Base-by-base conservation (phyloP, 2,113 vertebrate genomes). In the Sinocyclocheilus rhinocerous region DNA sequence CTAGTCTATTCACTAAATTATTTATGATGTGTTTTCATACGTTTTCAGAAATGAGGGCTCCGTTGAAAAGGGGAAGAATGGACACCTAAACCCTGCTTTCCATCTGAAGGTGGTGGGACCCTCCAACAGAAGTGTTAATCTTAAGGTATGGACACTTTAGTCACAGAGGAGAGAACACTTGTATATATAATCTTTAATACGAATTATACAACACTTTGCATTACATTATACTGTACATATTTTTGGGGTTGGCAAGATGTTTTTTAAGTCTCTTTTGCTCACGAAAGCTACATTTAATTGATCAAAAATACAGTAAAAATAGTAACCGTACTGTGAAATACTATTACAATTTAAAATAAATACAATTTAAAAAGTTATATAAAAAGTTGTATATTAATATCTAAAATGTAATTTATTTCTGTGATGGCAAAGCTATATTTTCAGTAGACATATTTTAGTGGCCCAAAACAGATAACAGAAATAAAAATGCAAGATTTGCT, bases 31-130 rank as follows among this genome's bases (percentile, higher is more conserved):
- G 87, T 75, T 86, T 86, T 50, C 26, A 16, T 70, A 48, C 3
- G 39, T 48, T 48, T 16, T 65, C 89, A 95, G 94, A 89, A 69
- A 84, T 33, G 89, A 92, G 36, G 89, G 52, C 1, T 90, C 90
- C 0, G 83, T 85, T 18, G 91, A 93, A 82, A 95, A 94, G 65
- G 92, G 87, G 26, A 94, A 92, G 90, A 95, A 94, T 2, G 94
- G 94, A 70, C 95, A 95, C 57, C 87, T 95, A 84, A 95, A 95
- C 85, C 93, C 90, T 13, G 92, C 94, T 65, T 95, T 95, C 85
- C 94, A 95, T 90, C 90, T 95, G 52, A 95, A 95, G 89, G 93
- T 94, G 63, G 93, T 95, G 8, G 93, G 93, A 48, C 92, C 93
- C 0, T 84, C 92, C 63, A 92, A 90, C 91, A 95, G 93, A 90